phyloP scores from a whole-genome alignment of 2,113 vertebrate genomes.

The Mirza zaza region DNA sequence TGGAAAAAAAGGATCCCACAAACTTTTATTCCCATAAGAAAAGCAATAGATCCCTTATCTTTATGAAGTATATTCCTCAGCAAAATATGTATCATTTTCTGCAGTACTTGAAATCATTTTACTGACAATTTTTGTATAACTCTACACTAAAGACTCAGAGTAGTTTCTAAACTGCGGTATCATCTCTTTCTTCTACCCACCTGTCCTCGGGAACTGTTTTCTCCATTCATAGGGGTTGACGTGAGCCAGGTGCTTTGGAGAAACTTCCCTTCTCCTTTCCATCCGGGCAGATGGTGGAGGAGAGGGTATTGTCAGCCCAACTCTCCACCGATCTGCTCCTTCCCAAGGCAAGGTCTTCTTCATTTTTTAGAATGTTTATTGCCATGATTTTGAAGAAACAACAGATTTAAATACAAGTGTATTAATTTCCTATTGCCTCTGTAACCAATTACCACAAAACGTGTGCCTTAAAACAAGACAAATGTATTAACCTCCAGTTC shows the following conservation, averaged over 20 bases:
- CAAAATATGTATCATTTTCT: slow-evolving; percentile 19
- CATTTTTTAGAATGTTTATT: neutral
- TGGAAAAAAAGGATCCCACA: neutral
- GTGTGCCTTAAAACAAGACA: neutral
- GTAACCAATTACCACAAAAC: neutral
- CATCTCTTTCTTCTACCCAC: neutral
- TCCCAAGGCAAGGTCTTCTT: neutral
- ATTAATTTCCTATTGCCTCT: neutral
- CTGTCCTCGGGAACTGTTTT: neutral
- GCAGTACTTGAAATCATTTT: neutral
- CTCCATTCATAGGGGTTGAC: neutral
- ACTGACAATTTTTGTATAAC: neutral
- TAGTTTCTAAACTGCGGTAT: neutral
- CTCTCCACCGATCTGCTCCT: neutral
- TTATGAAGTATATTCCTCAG: neutral
- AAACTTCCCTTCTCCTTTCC: neutral
- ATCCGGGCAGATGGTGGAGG: neutral
- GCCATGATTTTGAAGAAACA: neutral
- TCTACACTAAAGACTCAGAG: neutral
- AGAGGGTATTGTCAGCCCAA: neutral
- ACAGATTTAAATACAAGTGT: neutral
- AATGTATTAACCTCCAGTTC: neutral
- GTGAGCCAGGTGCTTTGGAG: neutral
- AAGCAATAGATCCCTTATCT: neutral
- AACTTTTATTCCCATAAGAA: neutral